Base-by-base conservation (phyloP, 2,113 vertebrate genomes). In the Mionectes macconnelli region DNA sequence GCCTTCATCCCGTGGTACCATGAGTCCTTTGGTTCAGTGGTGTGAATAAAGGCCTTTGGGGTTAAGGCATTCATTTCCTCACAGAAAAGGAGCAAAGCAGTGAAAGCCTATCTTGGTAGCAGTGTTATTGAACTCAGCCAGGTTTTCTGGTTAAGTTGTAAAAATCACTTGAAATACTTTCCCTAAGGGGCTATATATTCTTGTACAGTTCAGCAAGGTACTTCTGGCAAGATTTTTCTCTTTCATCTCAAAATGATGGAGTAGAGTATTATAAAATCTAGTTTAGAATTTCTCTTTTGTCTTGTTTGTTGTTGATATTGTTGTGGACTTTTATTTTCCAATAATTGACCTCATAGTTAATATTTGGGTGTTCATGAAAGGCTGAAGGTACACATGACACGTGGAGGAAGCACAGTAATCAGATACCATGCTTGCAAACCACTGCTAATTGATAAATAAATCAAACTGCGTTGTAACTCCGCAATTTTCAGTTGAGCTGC, bases 161-260 rank as follows among this genome's bases (percentile, higher is more conserved):
- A 93, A 93, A 94, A 55, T 49, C 50, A 70, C 33, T 74, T 94
- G 86, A 94, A 88, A 63, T 91, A 76, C 42, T 73, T 91, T 80
- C 68, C 68, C 74, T 66, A 0, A 74, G 64, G 72, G 55, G 37
- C 86, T 88, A 14, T 92, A 80, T 95, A 77, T 95, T 92, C 40
- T 96, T 96, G 68, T 84, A 7, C 56, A 92, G 68, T 89, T 92
- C 83, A 92, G 50, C 79, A 84, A 60, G 72, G 42, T 75, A 63
- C 55, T 94, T 92, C 42, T 84, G 80, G 69, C 42, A 63, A 89
- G 39, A 70, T 70, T 84, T 78, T 35, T 57, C 62, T 62, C 57
- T 93, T 92, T 94, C 64, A 81, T 89, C 68, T 90, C 35, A 87
- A 90, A 69, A 64, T 90, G 79, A 81, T 93, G 83, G 59, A 94